phyloP scores from a whole-genome alignment of 2,888 invertebrate species.

The Ophioninae sp. region DNA sequence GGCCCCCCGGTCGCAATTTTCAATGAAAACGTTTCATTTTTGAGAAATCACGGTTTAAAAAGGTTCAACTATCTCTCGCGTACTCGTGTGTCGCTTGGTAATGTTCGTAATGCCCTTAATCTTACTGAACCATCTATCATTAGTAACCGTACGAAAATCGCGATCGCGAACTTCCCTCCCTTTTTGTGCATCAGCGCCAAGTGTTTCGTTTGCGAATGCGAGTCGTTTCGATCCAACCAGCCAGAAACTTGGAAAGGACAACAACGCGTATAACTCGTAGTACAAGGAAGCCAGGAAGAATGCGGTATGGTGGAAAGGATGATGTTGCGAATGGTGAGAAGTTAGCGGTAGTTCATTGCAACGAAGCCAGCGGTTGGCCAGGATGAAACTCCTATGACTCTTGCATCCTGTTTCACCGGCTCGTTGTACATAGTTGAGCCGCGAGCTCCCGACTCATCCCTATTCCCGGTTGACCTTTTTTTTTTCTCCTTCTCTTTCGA shows the following conservation, averaged over 20 bases:
- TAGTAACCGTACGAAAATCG: too few species aligned
- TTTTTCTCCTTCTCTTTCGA: slow-evolving; percentile 5
- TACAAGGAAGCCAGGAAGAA: not conserved
- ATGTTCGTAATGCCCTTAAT: too few species aligned
- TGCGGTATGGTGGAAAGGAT: too few species aligned
- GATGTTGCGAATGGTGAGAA: not conserved
- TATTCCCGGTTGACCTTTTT: slow-evolving; percentile 11
- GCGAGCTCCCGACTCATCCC: slow-evolving; percentile 5
- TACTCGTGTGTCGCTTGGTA: too few species aligned
- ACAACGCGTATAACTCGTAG: not conserved
- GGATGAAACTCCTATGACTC: slow-evolving; percentile 11
- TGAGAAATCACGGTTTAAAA: too few species aligned
- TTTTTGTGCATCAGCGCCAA: slow-evolving; percentile 19
- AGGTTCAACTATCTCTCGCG: too few species aligned
- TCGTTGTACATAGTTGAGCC: not conserved
- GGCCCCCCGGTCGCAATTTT: too few species aligned
- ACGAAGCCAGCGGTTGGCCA: slow-evolving; percentile 2
- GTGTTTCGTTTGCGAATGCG: not conserved
- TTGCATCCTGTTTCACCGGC: slow-evolving; percentile 10
- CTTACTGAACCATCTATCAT: too few species aligned
- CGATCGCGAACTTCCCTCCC: too few species aligned
- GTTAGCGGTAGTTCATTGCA: slow-evolving; percentile 9
- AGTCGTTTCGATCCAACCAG: not conserved
- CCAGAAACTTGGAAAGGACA: not conserved
- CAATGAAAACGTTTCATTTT: too few species aligned